Evolutionary conservation across 30 jellyfish, hydroid and myxozoan genomes (phyloP).

Genomic region (Aurelia coerulea): DNA sequence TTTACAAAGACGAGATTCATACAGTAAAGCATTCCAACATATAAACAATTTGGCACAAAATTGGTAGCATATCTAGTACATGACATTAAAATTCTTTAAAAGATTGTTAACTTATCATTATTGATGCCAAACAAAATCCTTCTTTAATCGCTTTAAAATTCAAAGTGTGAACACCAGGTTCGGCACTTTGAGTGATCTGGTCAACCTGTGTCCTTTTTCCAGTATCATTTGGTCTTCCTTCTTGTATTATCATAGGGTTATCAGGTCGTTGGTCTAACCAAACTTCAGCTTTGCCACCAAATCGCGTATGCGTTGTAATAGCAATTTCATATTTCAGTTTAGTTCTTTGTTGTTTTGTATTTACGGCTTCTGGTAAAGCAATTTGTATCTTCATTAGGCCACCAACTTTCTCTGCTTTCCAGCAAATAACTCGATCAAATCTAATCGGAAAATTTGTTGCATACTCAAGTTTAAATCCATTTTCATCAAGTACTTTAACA

Average conservation of each 20-base stretch:
- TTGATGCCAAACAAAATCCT: constrained; percentile 93
- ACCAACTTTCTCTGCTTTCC: constrained; percentile 92
- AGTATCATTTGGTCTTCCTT: constrained; percentile 94
- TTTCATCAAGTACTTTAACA: constrained; percentile 71
- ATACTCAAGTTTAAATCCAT: constrained; percentile 93
- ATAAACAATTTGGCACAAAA: no score
- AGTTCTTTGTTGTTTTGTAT: neutral
- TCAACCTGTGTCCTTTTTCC: constrained; percentile 98
- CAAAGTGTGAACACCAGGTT: constrained; percentile 89
- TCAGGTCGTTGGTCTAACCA: constrained; percentile 93
- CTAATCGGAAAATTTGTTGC: constrained; percentile 98
- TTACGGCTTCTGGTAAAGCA: constrained; percentile 51
- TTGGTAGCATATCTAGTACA: no score
- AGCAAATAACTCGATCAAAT: constrained; percentile 94
- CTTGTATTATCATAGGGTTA: constrained; percentile 71
- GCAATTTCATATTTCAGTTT: constrained; percentile 77
- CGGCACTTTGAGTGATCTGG: constrained; percentile 74
- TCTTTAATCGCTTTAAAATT: constrained; percentile 62
- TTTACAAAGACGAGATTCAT: no score
- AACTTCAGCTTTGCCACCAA: constrained; percentile 94
- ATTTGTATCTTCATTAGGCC: constrained; percentile 81
- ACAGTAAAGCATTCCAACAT: no score
- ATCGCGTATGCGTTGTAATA: constrained; percentile 93
- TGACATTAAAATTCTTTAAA: no score
- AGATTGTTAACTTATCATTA: constrained; percentile 66